Percentiles rank a stretch among this genome's conserved stretches.
Evolutionary conservation across 2,888 invertebrate genomes (phyloP).

Genomic region (Drosophila paramelanica): DNA sequence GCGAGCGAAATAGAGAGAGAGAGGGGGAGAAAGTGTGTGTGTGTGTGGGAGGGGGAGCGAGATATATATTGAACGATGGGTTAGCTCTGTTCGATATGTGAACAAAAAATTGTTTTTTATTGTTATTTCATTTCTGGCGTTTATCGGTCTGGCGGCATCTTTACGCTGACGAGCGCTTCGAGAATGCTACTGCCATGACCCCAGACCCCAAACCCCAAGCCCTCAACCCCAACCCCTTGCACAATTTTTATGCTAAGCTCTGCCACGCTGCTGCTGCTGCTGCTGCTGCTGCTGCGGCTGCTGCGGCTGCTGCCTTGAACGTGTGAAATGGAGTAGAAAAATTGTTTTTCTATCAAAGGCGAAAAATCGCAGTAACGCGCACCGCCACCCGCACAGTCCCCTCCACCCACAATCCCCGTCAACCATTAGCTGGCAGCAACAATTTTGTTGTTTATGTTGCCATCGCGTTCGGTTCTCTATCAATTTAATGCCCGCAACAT

Average conservation of each 20-base stretch:
- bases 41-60: background rate
- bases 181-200: conserved; percentile 20
- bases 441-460: conserved; percentile 52
- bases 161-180: conserved; percentile 63
- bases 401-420: conserved; percentile 1
- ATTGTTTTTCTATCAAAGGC: conserved; percentile 79
- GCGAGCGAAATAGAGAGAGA: background rate
- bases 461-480: conserved; percentile 50
- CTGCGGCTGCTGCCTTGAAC: conserved; percentile 67
- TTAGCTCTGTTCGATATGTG: conserved; percentile 44
- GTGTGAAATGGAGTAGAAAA: conserved; percentile 82
- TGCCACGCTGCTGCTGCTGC: conserved; percentile 6
- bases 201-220: background rate
- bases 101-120: conserved; percentile 68
- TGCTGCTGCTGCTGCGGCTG: conserved; percentile 3
- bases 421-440: conserved; percentile 39
- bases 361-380: conserved; percentile 64
- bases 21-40: background rate
- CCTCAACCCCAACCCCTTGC: background rate
- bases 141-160: conserved; percentile 76
- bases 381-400: conserved; percentile 3
- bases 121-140: conserved; percentile 75
- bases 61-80: conserved; percentile 8
- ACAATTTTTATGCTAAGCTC: conserved; percentile 31
- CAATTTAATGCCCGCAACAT: conserved; percentile 69